Percentiles rank a stretch among this genome's conserved stretches.
Evolutionary conservation across 1,140 invertebrate genomes (phyloP).

Genomic region (Drosophila chauvacae): DNA sequence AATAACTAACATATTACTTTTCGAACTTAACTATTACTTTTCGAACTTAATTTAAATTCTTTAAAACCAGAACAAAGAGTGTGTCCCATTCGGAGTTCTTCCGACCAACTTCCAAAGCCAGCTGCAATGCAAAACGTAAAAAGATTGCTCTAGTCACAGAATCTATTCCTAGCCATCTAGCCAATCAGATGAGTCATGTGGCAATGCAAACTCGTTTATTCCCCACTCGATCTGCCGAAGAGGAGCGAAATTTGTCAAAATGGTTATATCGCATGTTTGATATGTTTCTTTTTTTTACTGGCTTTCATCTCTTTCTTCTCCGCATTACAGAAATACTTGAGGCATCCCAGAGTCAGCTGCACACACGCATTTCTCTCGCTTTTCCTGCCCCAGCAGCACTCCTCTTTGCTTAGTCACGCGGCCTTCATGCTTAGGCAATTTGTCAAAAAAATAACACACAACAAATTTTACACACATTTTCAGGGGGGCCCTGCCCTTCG

Average conservation of each 20-base stretch:
- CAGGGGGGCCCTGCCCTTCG: slow-evolving; percentile 37
- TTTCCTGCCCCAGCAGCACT: slow-evolving; percentile 33
- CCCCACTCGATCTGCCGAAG: slow-evolving; percentile 26
- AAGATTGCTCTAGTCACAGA: slow-evolving; percentile 17
- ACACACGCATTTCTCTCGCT: slow-evolving; percentile 60
- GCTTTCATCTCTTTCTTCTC: slow-evolving; percentile 34
- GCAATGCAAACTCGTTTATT: slow-evolving; percentile 70
- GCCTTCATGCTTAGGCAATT: slow-evolving; percentile 64
- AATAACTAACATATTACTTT: no score
- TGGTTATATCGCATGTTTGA: slow-evolving; percentile 77
- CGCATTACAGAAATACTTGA: slow-evolving; percentile 70
- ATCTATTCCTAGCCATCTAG: slow-evolving; percentile 20
- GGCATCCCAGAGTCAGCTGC: slow-evolving; percentile 66
- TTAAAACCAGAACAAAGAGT: background rate
- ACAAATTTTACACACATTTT: slow-evolving; percentile 51
- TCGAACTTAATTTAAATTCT: background rate
- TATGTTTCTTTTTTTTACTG: slow-evolving; percentile 23
- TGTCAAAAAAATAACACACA: slow-evolving; percentile 61
- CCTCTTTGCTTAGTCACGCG: slow-evolving; percentile 72
- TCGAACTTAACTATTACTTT: no score
- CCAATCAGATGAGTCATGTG: slow-evolving; percentile 65
- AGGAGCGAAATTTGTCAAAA: slow-evolving; percentile 72
- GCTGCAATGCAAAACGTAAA: slow-evolving; percentile 28
- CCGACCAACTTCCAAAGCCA: slow-evolving; percentile 27
- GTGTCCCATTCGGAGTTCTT: background rate